Evolutionary conservation across 2,888 invertebrate species (phyloP), one percentile per base, ranked within the genome.

Genomic region (Parasteatoda lunata): DNA sequence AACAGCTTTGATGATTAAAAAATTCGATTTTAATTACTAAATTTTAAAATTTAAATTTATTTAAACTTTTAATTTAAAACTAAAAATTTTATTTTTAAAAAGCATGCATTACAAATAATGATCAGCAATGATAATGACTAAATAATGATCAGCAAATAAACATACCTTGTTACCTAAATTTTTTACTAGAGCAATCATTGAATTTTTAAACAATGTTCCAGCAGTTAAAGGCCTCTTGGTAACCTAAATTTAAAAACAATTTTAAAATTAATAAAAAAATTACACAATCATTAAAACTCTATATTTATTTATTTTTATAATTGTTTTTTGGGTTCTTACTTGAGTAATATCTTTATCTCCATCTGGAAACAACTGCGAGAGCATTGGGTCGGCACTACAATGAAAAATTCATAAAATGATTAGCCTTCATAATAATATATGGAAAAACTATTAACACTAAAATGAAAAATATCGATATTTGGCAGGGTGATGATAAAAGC

Each of bases 151-250:
- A 15, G 51, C 9, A 3, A 1, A 5, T 59, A 59, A 47, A 52
- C 87, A 78, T 89, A 92, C 93, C 91, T 98, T 99, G 92, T 95
- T 96, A 70, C 95, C 94, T 90, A 99, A 93, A 68, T 97, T 98
- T 80, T 95, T 93, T 65, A 98, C 97, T 84, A 99, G 93, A 70
- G 96, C 95, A 48, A 96, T 93, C 97, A 99, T 99, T 0, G 98
- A 98, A 91, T 95, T 96, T 92, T 98, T 97, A 94, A 99, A 99
- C 79, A 97, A 93, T 0, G 96, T 96, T 48, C 98, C 98, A 4
- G 98, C 98, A 0, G 98, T 99, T 48, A 95, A 94, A 0, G 99
- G 99, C 2, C 99, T 94, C 91, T 98, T 98, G 0, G 98, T 99
- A 8, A 97, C 98, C 95, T 96, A 92, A 0, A 92, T 30, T 30